Percentiles rank a stretch among this genome's conserved stretches.
These are phyloP conservation scores for Porites divaricata DNA, from an alignment of 92 coral and sea anemone genomes.

Conservation along the genomic window DNA sequence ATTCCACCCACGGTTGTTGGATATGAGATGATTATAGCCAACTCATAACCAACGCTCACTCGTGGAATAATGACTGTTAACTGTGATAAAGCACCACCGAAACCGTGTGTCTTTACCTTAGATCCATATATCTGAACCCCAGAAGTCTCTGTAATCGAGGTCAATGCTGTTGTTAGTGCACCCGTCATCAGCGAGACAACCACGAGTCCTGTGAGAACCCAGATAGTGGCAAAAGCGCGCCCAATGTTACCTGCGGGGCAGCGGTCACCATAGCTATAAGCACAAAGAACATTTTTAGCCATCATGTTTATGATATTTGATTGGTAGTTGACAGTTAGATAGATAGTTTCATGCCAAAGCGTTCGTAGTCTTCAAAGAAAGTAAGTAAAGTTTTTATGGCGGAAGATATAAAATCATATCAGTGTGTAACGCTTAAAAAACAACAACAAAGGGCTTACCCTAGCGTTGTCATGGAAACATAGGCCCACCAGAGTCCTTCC, in stretches of 20 bases:
- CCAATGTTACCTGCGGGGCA: slow-evolving; percentile 44
- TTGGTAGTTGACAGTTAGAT: too few relatives aligned
- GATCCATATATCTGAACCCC: slow-evolving; percentile 65
- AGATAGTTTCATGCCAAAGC: too few relatives aligned
- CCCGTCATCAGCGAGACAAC: slow-evolving; percentile 55
- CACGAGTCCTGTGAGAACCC: slow-evolving; percentile 61
- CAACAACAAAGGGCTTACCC: slow-evolving; percentile 49
- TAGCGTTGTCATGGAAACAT: slow-evolving; percentile 86
- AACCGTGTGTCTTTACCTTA: slow-evolving; percentile 36
- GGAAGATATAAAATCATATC: too few relatives aligned
- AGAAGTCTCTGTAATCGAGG: slow-evolving; percentile 44
- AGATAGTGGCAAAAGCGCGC: slow-evolving; percentile 58
- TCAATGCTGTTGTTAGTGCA: slow-evolving; percentile 66
- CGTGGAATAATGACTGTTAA: too few relatives aligned
- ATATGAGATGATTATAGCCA: too few relatives aligned
- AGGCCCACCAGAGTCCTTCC: slow-evolving; percentile 88
- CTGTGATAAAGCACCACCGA: too few relatives aligned
- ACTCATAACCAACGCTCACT: too few relatives aligned
- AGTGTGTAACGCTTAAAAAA: neutral
- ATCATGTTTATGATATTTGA: too few relatives aligned
- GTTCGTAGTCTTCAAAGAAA: too few relatives aligned
- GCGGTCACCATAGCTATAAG: slow-evolving; percentile 64
- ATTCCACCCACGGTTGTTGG: too few relatives aligned
- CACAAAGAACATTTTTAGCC: too few relatives aligned
- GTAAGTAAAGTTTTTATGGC: too few relatives aligned